Percentiles rank a stretch among this genome's conserved stretches.
Evolutionary conservation across 2,888 invertebrate genomes (phyloP).

Genomic region (Sisyra terminalis): DNA sequence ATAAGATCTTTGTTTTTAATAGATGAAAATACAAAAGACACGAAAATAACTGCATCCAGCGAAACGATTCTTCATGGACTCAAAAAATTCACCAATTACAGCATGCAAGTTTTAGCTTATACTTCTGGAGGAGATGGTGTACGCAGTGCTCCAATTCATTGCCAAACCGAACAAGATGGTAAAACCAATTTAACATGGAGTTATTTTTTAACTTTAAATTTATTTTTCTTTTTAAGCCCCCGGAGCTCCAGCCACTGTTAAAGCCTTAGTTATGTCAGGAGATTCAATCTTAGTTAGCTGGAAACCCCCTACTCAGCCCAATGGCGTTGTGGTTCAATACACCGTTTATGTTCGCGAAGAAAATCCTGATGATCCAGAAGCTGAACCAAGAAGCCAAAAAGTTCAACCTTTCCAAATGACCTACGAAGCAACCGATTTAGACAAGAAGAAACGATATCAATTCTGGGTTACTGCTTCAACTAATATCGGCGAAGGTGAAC

Average conservation of each 20-base stretch:
- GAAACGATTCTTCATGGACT: slow-evolving; percentile 87
- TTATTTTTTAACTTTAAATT: neutral
- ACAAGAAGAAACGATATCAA: slow-evolving; percentile 68
- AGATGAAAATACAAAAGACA: slow-evolving; percentile 83
- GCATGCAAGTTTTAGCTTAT: slow-evolving; percentile 88
- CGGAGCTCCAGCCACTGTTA: slow-evolving; percentile 82
- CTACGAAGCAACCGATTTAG: slow-evolving; percentile 71
- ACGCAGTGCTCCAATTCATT: slow-evolving; percentile 71
- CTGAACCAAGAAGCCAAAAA: slow-evolving; percentile 56
- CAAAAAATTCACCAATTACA: slow-evolving; percentile 91
- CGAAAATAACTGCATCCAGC: slow-evolving; percentile 81
- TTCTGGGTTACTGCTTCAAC: slow-evolving; percentile 94
- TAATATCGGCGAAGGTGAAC: slow-evolving; percentile 84
- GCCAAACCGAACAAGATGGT: slow-evolving; percentile 94
- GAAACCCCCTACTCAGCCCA: slow-evolving; percentile 83
- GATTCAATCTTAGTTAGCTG: slow-evolving; percentile 87
- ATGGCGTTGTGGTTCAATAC: slow-evolving; percentile 86
- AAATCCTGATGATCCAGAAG: slow-evolving; percentile 29
- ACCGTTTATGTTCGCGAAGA: slow-evolving; percentile 77
- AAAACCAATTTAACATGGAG: slow-evolving; percentile 14
- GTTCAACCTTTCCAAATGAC: slow-evolving; percentile 72
- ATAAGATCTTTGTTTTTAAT: slow-evolving; percentile 14
- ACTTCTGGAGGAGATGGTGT: slow-evolving; percentile 93
- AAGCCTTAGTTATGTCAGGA: slow-evolving; percentile 81
- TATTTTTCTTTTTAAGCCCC: slow-evolving; percentile 45